Percentiles rank a stretch among this genome's conserved stretches.
phyloP scores from a whole-genome alignment of 2,888 invertebrate species.

The Xylota segnis region DNA sequence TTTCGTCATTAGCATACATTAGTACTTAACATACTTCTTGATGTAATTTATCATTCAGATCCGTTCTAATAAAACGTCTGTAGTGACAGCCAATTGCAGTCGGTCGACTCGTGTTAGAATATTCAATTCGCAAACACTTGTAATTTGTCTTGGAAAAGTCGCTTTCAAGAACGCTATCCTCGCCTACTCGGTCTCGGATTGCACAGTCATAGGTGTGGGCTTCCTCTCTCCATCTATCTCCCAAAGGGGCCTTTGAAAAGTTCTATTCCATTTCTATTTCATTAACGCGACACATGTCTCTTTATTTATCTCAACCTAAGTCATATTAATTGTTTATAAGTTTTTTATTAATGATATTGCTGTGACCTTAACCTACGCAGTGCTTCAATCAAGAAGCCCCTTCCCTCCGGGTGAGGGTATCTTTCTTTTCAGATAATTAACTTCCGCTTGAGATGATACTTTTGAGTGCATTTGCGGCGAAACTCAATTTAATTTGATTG shows the following conservation, averaged over 20 bases:
- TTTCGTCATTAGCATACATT: conserved; percentile 38
- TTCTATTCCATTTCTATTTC: conserved; percentile 17
- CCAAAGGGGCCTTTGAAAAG: conserved; percentile 10
- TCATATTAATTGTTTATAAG: conserved; percentile 5
- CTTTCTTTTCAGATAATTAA: conserved; percentile 11
- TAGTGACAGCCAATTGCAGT: conserved; percentile 19
- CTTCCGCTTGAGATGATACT: conserved; percentile 34
- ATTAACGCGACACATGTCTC: conserved; percentile 29
- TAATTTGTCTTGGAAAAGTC: conserved; percentile 31
- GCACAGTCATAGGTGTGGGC: conserved; percentile 38
- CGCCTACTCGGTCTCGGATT: conserved; percentile 59
- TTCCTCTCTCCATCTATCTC: neutral
- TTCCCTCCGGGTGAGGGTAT: neutral
- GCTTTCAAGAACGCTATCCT: conserved; percentile 35
- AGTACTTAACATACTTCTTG: conserved; percentile 41
- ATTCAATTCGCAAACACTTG: conserved; percentile 21
- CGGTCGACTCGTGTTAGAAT: conserved; percentile 1
- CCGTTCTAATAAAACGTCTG: conserved; percentile 46
- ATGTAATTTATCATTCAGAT: conserved; percentile 57
- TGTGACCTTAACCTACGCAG: conserved; percentile 46
- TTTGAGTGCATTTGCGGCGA: conserved; percentile 9
- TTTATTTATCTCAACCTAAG: conserved; percentile 7
- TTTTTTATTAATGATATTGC: conserved; percentile 31
- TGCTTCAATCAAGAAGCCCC: conserved; percentile 7
- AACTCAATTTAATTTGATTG: conserved; percentile 35